Conservation (phyloP, 2,113 vertebrate species). For the Paramormyrops kingsleyae region DNA sequence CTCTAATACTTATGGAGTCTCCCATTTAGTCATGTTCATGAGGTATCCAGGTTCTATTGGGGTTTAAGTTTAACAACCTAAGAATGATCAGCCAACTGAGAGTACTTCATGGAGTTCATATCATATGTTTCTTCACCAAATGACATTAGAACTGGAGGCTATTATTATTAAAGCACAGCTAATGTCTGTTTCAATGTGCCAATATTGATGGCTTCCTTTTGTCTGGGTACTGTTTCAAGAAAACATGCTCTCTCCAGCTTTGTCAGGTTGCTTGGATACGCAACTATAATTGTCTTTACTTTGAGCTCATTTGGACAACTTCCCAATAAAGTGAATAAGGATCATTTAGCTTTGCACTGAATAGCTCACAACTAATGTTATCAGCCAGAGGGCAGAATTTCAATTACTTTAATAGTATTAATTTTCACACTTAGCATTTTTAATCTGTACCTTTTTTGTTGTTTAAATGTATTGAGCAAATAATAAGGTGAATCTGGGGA, state of each 20-base stretch:
- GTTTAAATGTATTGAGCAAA: not conserved
- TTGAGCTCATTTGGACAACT: conserved; percentile 25
- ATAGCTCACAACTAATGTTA: not conserved
- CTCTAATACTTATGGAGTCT: not conserved
- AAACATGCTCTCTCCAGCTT: conserved; percentile 32
- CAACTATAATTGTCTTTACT: not conserved
- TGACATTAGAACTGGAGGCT: not conserved
- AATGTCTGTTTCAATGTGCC: conserved; percentile 16
- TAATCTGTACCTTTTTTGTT: not conserved
- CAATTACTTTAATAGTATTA: not conserved
- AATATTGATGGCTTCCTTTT: conserved; percentile 9
- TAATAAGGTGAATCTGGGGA: not conserved
- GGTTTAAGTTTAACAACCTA: not conserved
- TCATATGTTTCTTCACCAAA: not conserved
- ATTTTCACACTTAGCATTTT: not conserved
- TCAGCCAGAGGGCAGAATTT: not conserved
- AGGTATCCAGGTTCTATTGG: not conserved
- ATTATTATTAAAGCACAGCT: conserved; percentile 22
- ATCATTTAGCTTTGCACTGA: not conserved
- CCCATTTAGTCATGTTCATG: not conserved
- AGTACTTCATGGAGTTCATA: not conserved
- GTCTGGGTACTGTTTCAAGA: conserved; percentile 11
- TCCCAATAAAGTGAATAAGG: conserved; percentile 23
- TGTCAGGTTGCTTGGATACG: conserved; percentile 42
- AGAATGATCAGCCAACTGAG: not conserved